Base-by-base conservation (phyloP, 2,888 invertebrate genomes). In the Clusia tigrina region DNA sequence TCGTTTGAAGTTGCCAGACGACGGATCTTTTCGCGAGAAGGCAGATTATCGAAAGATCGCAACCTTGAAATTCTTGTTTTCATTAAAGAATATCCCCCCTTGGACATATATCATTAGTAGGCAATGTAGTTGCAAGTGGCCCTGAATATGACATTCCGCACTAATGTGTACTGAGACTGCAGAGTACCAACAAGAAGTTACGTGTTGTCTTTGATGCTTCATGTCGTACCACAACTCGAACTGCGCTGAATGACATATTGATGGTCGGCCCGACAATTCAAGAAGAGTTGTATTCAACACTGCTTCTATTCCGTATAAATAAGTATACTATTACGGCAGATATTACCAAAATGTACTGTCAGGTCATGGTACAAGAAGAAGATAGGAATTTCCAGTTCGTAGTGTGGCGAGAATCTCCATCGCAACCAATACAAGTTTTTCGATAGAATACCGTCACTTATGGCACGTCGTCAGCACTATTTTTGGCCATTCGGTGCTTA, bases 401-500 rank as follows among this genome's bases (percentile, higher is more conserved):
- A 15, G 17, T 54, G 18, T 54, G 37, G 54, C 32, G 32, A 2
- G 37, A 54, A 15, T 9, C 17, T 18, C 12, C 17, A 18, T 26
- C n/a, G 5, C 9, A 32, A 2, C 10, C 24, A 2, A 2, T 53
- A 53, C 54, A 54, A 17, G 37, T 54, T 32, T 54, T 17, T 37
- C 54, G 54, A 18, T 37, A 32, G n/a, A 20, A 64, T 12, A 65
- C 60, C 2, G 58, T 65, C 0, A 64, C 62, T 0, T 64, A 63
- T 54, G 61, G 54, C 12, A 65, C 63, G 1, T 62, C 60, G 20
- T 56, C 64, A 1, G 67, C 67, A 20, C 52, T 62, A 38, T 62
- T 62, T 55, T 46, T 64, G 3, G 64, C 58, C 2, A 65, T 67
- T 53, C 64, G 67, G 6, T 17, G 62, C 9, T 66, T 60, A 62